Evolutionary conservation across 2,113 vertebrate species (phyloP).

Genomic region (Erythrolamprus reginae): DNA sequence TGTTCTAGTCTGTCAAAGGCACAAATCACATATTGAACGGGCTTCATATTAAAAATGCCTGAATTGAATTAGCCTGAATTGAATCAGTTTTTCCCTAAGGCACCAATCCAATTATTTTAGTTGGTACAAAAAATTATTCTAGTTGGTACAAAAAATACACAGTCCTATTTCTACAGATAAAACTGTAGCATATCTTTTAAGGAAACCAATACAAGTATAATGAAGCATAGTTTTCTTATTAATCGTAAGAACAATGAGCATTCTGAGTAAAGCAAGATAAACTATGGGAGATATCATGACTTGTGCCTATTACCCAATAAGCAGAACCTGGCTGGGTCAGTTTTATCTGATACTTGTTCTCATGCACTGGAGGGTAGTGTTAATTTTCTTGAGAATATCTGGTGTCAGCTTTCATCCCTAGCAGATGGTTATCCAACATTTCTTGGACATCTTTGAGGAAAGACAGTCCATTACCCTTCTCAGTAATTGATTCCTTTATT

Average conservation of each 20-base stretch:
- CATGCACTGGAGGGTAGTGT: conserved; percentile 1
- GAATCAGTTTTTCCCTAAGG: neutral
- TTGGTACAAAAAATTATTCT: neutral
- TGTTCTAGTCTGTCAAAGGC: neutral
- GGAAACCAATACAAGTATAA: neutral
- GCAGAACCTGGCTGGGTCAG: conserved; percentile 26
- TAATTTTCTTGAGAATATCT: conserved; percentile 37
- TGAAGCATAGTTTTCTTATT: neutral
- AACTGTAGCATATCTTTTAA: neutral
- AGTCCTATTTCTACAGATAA: neutral
- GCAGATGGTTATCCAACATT: neutral
- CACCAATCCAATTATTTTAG: neutral
- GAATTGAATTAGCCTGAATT: neutral
- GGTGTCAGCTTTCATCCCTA: conserved; percentile 8
- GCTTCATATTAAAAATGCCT: neutral
- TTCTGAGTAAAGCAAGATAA: conserved; percentile 18
- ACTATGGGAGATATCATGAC: neutral
- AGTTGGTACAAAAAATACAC: neutral
- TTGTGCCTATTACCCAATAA: conserved; percentile 20
- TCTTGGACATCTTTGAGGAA: neutral
- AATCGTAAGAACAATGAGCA: conserved; percentile 21
- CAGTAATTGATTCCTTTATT: neutral
- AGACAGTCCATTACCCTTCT: neutral
- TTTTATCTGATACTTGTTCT: conserved; percentile 10
- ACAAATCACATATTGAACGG: neutral